Evolutionary conservation across 2,113 vertebrate species (phyloP), one percentile per base, ranked within the genome.

Genomic region (Callocephalon fimbriatum): DNA sequence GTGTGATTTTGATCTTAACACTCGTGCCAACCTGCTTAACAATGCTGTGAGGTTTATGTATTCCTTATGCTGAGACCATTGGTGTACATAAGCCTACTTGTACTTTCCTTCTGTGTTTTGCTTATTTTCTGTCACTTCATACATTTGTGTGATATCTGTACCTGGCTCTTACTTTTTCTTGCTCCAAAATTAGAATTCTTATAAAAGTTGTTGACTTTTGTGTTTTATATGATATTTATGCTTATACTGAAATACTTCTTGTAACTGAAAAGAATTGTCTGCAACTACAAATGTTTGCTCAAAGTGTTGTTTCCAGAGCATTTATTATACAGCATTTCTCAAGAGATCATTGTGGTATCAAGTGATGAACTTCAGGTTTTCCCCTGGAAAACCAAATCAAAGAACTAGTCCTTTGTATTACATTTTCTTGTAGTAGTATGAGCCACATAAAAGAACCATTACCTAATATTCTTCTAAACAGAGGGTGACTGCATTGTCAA

Each of bases 191-290:
- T 91, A 78, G 58, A 95, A 61, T 95, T 94, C 54, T 83, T 91
- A 48, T 63, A 78, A 26, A 65, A 94, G 86, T 89, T 92, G 63
- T 95, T 94, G 79, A 88, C 72, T 94, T 97, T 91, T 89, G 85
- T 87, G 38, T 89, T 62, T 86, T 96, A 85, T 76, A 59, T 97
- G 90, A 95, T 97, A 74, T 65, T 91, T 96, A 94, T 42, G 8
- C 48, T 38, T 97, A 67, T 89, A 97, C 96, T 98, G 97, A 98
- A 99, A 98, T 98, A 97, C 95, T 97, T 97, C 90, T 97, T 94
- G 94, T 97, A 98, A 98, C 98, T 93, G 95, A 98, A 98, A 98
- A 98, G 98, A 97, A 95, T 97, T 96, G 88, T 98, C 90, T 98
- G 97, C 95, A 98, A 86, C 97, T 98, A 97, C 97, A 98, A 98